phyloP scores from a whole-genome alignment of 2,888 invertebrate genomes.

The Ashinkailepas kermadecensis region DNA sequence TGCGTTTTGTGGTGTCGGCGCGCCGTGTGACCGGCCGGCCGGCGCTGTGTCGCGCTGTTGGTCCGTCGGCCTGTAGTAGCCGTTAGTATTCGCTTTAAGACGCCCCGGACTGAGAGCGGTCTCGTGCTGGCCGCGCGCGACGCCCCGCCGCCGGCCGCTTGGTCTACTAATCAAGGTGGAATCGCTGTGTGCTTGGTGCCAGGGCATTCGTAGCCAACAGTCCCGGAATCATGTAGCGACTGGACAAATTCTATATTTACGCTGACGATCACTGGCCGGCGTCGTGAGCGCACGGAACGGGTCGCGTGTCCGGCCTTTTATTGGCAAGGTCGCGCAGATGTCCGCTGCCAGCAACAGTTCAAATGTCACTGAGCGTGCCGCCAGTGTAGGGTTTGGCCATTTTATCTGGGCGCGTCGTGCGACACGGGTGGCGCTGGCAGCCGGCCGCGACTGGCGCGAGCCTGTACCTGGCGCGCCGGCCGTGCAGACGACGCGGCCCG shows the following conservation, averaged over 20 bases:
- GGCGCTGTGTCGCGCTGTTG: background rate
- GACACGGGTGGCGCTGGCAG: too few species aligned
- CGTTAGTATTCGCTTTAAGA: conserved; percentile 2
- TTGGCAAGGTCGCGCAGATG: background rate
- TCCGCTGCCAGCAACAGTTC: conserved; percentile 19
- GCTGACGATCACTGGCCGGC: background rate
- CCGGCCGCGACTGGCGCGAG: background rate
- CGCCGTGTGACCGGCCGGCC: background rate
- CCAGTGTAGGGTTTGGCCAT: background rate
- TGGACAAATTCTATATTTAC: conserved; percentile 3
- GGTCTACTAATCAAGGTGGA: background rate
- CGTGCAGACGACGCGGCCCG: too few species aligned
- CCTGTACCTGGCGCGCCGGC: background rate
- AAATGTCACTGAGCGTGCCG: background rate
- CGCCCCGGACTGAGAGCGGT: background rate
- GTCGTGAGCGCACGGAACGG: background rate
- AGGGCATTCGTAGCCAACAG: background rate
- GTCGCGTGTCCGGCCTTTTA: background rate
- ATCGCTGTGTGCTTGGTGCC: background rate
- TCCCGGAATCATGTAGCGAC: background rate
- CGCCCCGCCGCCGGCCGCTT: background rate
- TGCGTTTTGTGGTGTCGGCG: background rate
- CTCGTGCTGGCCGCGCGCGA: background rate
- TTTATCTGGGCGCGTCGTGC: background rate
- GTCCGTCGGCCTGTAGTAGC: background rate